These are phyloP conservation scores for Neuroterus valhalla DNA, from an alignment of 1,140 invertebrate genomes.

Conservation along the genomic window DNA sequence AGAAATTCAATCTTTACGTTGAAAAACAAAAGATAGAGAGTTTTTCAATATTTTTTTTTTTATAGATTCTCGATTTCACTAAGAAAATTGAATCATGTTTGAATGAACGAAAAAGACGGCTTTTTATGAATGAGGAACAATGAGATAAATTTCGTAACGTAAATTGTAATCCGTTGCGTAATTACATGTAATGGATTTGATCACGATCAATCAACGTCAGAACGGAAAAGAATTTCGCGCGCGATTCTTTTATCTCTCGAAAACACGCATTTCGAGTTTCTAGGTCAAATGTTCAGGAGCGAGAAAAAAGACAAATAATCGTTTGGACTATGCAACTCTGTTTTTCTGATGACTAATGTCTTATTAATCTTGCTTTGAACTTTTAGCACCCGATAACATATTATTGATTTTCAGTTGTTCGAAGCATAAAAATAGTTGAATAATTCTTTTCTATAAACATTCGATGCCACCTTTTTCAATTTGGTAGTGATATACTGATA, in stretches of 20 bases:
- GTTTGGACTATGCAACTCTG: constrained; percentile 44
- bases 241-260: constrained; percentile 28
- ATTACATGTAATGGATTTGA: not conserved
- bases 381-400: constrained; percentile 21
- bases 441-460: not conserved
- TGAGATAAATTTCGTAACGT: not conserved
- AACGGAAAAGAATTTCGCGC: constrained; percentile 20
- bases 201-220: constrained; percentile 18
- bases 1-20: too few species aligned
- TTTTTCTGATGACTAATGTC: constrained; percentile 42
- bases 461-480: too few species aligned
- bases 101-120: too few species aligned
- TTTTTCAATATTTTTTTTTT: not conserved
- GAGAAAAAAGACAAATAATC: constrained; percentile 43
- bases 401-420: constrained; percentile 18
- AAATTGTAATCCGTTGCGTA: not conserved
- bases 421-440: constrained; percentile 16
- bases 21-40: not conserved
- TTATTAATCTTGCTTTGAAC: constrained; percentile 36
- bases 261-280: constrained; percentile 17
- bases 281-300: constrained; percentile 7
- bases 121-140: constrained; percentile 1
- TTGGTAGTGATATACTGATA: too few species aligned
- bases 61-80: not conserved
- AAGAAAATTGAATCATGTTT: too few species aligned